Conservation (phyloP, 2,797 vertebrate genomes). For the Stomatorhinus walkeri region DNA sequence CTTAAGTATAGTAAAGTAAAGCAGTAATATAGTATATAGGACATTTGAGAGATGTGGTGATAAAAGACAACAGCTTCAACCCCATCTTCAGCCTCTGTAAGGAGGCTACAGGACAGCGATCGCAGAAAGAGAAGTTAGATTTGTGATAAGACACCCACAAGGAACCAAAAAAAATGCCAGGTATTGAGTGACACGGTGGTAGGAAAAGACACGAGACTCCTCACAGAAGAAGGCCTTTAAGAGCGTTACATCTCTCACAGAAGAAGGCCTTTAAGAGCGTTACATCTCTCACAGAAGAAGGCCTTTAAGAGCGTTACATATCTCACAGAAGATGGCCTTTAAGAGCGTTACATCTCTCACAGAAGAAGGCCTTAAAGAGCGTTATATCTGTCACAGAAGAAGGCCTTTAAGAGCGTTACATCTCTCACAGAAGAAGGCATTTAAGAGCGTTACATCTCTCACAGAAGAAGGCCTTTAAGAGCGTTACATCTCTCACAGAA, state of each 20-base stretch:
- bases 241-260: slow-evolving; percentile 23
- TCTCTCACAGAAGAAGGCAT: slow-evolving; percentile 22
- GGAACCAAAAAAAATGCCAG: slow-evolving; percentile 38
- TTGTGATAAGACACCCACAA: slow-evolving; percentile 38
- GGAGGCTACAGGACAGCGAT: slow-evolving; percentile 32
- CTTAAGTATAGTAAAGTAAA: not conserved
- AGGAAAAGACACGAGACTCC: slow-evolving; percentile 33
- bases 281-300: slow-evolving; percentile 14
- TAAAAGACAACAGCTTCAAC: slow-evolving; percentile 26
- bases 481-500: not conserved
- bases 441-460: slow-evolving; percentile 18
- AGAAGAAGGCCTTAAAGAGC: slow-evolving; percentile 26
- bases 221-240: slow-evolving; percentile 28
- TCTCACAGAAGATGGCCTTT: not conserved
- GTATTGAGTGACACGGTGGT: slow-evolving; percentile 45
- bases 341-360: slow-evolving; percentile 24
- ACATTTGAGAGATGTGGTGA: not conserved
- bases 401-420: slow-evolving; percentile 23
- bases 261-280: not conserved
- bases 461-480: slow-evolving; percentile 28
- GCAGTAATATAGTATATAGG: not conserved
- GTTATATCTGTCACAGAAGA: slow-evolving; percentile 1
- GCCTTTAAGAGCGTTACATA: slow-evolving; percentile 19
- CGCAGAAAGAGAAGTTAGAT: slow-evolving; percentile 45
- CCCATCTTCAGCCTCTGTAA: slow-evolving; percentile 40